Conservation (phyloP, 2,113 vertebrate species). For the Hepsetus odoe region DNA sequence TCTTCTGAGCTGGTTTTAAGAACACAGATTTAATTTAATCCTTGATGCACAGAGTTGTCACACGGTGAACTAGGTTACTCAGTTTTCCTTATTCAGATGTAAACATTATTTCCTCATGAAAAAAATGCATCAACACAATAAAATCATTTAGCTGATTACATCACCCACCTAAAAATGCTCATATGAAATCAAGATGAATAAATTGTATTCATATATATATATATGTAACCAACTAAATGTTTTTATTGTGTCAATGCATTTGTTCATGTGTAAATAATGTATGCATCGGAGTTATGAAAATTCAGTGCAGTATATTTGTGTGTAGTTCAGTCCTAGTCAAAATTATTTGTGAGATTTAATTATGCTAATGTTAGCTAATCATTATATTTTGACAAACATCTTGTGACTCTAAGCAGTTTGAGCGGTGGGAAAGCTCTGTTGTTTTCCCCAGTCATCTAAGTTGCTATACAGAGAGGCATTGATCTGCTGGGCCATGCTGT, state of each 20-base stretch:
- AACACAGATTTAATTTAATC: too few relatives aligned
- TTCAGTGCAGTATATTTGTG: background rate
- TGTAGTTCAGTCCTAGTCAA: background rate
- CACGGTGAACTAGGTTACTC: too few relatives aligned
- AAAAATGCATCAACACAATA: too few relatives aligned
- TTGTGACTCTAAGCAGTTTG: slow-evolving; percentile 26
- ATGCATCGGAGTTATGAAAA: background rate
- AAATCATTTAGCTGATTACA: too few relatives aligned
- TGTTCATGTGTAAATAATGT: background rate
- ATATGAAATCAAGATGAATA: too few relatives aligned
- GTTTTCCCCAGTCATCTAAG: background rate
- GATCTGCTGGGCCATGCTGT: background rate
- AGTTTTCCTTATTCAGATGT: too few relatives aligned
- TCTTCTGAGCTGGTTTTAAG: too few relatives aligned
- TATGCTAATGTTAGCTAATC: slow-evolving; percentile 30
- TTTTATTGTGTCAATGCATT: background rate
- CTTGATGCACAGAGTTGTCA: too few relatives aligned
- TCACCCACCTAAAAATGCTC: too few relatives aligned
- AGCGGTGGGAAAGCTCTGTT: slow-evolving; percentile 4
- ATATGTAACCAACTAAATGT: too few relatives aligned
- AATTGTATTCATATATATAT: too few relatives aligned
- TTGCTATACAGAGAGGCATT: slow-evolving; percentile 23
- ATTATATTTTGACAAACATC: slow-evolving; percentile 9
- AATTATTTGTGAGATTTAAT: background rate
- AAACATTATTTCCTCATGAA: too few relatives aligned